A percentile compares a stretch with the other conserved stretches of the same genome.
These are phyloP conservation scores for Fukomys damarensis DNA, from an alignment of 2,113 vertebrate genomes.

Conservation along the genomic window DNA sequence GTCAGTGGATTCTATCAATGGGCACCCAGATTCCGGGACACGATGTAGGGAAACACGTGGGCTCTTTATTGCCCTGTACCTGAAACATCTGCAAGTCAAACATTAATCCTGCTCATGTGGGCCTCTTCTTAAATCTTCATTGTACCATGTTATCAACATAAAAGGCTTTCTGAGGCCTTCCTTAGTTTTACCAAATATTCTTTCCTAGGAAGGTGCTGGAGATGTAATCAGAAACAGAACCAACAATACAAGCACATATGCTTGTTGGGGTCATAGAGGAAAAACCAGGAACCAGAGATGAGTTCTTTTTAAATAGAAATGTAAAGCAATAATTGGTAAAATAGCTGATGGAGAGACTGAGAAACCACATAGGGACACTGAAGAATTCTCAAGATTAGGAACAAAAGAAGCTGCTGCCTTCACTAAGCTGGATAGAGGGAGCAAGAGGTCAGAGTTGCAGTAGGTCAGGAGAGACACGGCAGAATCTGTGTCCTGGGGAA, in stretches of 20 bases:
- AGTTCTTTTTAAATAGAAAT: not conserved
- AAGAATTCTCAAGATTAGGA: not conserved
- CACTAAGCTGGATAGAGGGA: not conserved
- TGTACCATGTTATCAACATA: not conserved
- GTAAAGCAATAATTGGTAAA: slow-evolving; percentile 12
- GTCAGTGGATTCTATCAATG: not conserved
- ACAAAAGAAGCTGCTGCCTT: not conserved
- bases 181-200: not conserved
- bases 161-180: not conserved
- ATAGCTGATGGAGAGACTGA: not conserved
- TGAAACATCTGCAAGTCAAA: not conserved
- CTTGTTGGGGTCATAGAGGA: not conserved
- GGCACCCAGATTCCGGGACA: not conserved
- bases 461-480: not conserved
- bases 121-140: not conserved
- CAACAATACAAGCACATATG: not conserved
- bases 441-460: not conserved
- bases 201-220: not conserved
- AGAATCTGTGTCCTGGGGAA: not conserved
- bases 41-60: not conserved
- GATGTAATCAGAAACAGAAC: not conserved
- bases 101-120: not conserved
- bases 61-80: not conserved
- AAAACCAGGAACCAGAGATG: not conserved
- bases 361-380: not conserved